phyloP scores from a whole-genome alignment of 2,888 invertebrate species.

The Ypsolopha sequella region DNA sequence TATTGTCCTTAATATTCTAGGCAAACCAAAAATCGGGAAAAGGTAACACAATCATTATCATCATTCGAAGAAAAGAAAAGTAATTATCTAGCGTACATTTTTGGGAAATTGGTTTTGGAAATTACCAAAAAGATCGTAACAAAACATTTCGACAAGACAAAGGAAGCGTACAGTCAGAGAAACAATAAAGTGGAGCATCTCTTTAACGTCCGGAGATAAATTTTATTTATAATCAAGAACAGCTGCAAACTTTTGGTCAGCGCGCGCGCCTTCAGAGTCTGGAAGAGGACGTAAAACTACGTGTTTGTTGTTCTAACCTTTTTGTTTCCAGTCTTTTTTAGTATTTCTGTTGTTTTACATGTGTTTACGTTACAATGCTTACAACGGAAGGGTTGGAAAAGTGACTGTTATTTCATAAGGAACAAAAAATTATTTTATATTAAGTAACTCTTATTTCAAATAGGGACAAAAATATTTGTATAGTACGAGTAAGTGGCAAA shows the following conservation, averaged over 20 bases:
- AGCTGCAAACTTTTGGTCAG: conserved; percentile 72
- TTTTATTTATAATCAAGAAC: conserved; percentile 61
- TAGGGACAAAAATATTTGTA: no score
- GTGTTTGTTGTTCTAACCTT: conserved; percentile 50
- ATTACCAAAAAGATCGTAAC: no score
- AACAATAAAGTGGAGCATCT: conserved; percentile 57
- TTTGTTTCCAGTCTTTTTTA: conserved; percentile 40
- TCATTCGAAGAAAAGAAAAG: no score
- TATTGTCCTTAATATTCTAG: no score
- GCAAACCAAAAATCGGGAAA: no score
- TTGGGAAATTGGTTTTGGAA: no score
- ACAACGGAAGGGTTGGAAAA: conserved; percentile 20
- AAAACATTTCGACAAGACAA: conserved; percentile 14
- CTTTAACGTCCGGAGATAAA: conserved; percentile 63
- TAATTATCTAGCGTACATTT: no score
- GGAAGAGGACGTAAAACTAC: conserved; percentile 14
- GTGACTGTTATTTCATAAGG: not conserved
- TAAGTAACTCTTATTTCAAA: no score
- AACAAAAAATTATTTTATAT: no score
- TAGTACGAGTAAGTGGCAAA: no score
- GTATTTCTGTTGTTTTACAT: conserved; percentile 12
- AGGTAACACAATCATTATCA: no score
- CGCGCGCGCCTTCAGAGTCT: conserved; percentile 26
- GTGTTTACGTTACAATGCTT: conserved; percentile 32
- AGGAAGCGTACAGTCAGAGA: conserved; percentile 16